These are phyloP conservation scores for Ariolimax columbianus DNA, from an alignment of 2,888 invertebrate species.

Conservation along the genomic window DNA sequence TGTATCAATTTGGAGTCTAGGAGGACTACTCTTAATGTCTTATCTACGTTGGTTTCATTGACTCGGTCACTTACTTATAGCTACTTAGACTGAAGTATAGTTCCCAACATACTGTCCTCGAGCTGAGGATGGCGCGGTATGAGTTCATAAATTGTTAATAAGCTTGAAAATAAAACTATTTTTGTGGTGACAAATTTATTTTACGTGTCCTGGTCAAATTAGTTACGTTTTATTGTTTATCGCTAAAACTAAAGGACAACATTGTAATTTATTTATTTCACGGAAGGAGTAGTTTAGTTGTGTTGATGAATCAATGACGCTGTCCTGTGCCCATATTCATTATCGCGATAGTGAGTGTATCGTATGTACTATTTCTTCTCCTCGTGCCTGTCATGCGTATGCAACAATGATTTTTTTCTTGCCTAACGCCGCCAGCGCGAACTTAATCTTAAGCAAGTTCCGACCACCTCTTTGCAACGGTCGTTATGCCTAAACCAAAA, in stretches of 20 bases:
- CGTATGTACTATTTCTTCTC: neutral
- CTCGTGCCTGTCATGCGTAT: neutral
- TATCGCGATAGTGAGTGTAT: too few species aligned
- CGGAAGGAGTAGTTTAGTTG: too few species aligned
- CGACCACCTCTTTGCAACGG: conserved; percentile 20
- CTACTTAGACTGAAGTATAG: neutral
- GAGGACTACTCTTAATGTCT: neutral
- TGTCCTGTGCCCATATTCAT: too few species aligned
- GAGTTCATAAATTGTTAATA: neutral
- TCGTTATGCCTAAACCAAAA: conserved; percentile 35
- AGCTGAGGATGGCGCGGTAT: neutral
- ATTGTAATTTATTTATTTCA: too few species aligned
- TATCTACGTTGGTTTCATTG: neutral
- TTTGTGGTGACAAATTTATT: too few species aligned
- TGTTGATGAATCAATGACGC: too few species aligned
- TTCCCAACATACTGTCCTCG: neutral
- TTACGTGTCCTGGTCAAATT: too few species aligned
- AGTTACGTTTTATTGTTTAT: too few species aligned
- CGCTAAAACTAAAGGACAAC: too few species aligned
- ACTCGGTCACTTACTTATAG: too few species aligned
- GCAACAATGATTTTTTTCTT: neutral
- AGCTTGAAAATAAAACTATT: too few species aligned
- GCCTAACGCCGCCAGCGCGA: neutral
- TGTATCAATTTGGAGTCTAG: neutral
- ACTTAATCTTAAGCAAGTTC: neutral